phyloP scores from a whole-genome alignment of 2,888 invertebrate genomes.

The Diachrysia chrysitis region DNA sequence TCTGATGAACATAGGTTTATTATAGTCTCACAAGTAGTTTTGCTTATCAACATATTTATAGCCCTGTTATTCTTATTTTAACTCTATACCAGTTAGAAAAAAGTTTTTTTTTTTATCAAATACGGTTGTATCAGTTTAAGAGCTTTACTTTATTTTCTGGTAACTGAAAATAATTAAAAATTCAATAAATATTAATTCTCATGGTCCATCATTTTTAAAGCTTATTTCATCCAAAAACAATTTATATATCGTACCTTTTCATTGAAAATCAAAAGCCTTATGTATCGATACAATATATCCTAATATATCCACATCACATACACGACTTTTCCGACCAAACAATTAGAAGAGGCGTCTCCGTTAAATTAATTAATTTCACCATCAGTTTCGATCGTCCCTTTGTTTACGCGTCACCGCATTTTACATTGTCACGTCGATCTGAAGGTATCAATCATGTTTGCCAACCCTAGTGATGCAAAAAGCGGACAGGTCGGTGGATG shows the following conservation, averaged over 20 bases:
- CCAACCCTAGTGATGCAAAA: constrained; percentile 69
- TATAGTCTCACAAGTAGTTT: constrained; percentile 33
- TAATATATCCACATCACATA: neutral
- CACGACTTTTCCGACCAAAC: neutral
- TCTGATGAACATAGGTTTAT: constrained; percentile 42
- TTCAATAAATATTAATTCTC: too few species aligned
- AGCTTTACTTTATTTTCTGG: too few species aligned
- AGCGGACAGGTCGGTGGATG: constrained; percentile 62
- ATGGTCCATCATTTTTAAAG: too few species aligned
- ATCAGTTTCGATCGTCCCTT: constrained; percentile 5
- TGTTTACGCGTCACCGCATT: constrained; percentile 17
- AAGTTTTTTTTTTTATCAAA: too few species aligned
- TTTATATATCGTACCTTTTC: neutral
- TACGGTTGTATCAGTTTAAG: too few species aligned
- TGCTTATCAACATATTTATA: constrained; percentile 43
- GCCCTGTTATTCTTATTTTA: neutral
- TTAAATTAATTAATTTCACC: constrained; percentile 22
- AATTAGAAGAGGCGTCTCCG: neutral
- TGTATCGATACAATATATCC: neutral
- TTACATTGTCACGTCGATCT: constrained; percentile 5
- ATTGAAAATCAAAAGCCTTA: neutral
- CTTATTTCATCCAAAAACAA: neutral
- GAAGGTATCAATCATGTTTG: constrained; percentile 24
- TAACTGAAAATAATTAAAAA: too few species aligned
- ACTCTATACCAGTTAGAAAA: neutral